Conservation (phyloP, 2,888 invertebrate genomes). For the Nomada goodeniana region DNA sequence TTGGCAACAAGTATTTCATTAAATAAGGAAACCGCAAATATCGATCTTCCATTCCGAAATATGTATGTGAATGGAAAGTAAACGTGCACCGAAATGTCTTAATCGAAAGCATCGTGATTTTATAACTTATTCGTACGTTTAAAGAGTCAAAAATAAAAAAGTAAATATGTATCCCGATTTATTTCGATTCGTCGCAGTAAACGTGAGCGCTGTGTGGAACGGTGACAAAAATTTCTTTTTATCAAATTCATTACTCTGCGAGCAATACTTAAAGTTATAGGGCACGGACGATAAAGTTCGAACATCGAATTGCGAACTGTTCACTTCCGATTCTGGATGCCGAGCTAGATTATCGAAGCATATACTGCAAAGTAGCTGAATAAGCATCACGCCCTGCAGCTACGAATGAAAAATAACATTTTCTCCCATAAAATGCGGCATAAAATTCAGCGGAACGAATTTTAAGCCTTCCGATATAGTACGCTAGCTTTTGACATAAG, state of each 20-base stretch:
- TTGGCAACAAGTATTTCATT: not conserved
- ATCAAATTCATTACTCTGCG: not conserved
- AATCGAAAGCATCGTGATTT: too few relatives aligned
- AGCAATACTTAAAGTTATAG: not conserved
- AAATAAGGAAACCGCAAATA: constrained; percentile 5
- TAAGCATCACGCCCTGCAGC: constrained; percentile 4
- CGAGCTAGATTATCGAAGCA: constrained; percentile 7
- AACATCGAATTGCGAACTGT: constrained; percentile 29
- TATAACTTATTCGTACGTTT: too few relatives aligned
- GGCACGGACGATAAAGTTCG: constrained; percentile 27
- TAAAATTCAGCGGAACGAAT: constrained; percentile 8
- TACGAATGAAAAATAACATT: constrained; percentile 33
- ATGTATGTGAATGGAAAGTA: too few relatives aligned
- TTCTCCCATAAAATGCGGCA: not conserved
- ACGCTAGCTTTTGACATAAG: not conserved
- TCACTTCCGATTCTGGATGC: constrained; percentile 17
- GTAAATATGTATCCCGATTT: not conserved
- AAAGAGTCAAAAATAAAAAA: not conserved
- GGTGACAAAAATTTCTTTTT: constrained; percentile 6
- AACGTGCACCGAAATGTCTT: too few relatives aligned
- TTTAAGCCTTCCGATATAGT: not conserved
- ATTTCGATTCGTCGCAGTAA: not conserved
- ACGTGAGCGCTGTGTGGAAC: not conserved
- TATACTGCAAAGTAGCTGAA: constrained; percentile 32
- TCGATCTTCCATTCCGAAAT: constrained; percentile 7